phyloP scores from a whole-genome alignment of 2,113 vertebrate species.

The Eira barbara region DNA sequence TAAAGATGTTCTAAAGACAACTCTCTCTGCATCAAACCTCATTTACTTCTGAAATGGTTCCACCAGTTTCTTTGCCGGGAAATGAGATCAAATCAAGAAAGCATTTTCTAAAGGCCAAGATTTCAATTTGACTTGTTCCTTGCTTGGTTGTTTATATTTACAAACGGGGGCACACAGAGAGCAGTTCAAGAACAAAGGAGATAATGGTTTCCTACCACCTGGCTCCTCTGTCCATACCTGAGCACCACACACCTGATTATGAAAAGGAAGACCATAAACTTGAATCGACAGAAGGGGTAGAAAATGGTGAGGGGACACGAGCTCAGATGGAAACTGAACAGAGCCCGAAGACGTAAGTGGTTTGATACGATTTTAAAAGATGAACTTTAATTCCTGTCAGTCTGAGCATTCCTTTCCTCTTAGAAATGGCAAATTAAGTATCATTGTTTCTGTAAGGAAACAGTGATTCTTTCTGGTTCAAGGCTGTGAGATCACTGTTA shows the following conservation, averaged over 20 bases:
- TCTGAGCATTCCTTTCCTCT: not conserved
- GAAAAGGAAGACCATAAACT: not conserved
- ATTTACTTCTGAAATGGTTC: slow-evolving; percentile 36
- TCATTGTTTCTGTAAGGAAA: not conserved
- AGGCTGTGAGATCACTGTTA: not conserved
- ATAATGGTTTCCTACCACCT: not conserved
- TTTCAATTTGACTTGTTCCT: not conserved
- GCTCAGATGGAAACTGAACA: not conserved
- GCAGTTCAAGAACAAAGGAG: slow-evolving; percentile 1
- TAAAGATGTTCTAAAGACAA: slow-evolving; percentile 16
- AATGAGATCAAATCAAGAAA: slow-evolving; percentile 46
- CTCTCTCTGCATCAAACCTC: slow-evolving; percentile 33
- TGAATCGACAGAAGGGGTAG: not conserved
- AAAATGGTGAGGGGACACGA: not conserved
- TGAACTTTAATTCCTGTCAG: not conserved
- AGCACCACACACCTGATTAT: not conserved
- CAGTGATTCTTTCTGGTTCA: slow-evolving; percentile 39
- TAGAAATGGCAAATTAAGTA: slow-evolving; percentile 35
- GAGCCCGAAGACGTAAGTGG: not conserved
- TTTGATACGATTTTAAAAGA: slow-evolving; percentile 39
- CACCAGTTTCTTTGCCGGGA: slow-evolving; percentile 19
- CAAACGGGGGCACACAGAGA: not conserved
- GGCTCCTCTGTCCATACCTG: not conserved
- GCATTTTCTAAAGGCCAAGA: slow-evolving; percentile 2
- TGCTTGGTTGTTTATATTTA: not conserved